Base-by-base conservation (phyloP, 2,113 vertebrate species). In the Cyanoderma ruficeps region DNA sequence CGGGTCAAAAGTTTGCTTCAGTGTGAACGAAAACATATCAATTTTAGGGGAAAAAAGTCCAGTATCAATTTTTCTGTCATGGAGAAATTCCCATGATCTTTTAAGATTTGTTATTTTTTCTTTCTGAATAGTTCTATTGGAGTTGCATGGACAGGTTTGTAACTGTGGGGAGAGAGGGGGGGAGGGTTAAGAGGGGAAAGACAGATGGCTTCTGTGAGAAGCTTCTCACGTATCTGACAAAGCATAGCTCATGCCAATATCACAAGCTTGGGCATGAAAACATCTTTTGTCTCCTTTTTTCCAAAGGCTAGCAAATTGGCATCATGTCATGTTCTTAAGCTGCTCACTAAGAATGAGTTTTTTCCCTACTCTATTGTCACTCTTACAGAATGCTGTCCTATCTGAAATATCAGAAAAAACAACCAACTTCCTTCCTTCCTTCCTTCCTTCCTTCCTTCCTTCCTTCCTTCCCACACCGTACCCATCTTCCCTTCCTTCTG, bases 141-240 rank as follows among this genome's bases (percentile, higher is more conserved):
- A 17, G 28, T 87, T 89, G 7, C 2, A 2, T 42, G 21, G 24
- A 18, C n/a, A 72, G n/a, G 10, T 44, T 77, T 53, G 6, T 57
- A 63, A n/a, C 4, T 4, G 20, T 0, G 6, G 1, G 2, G 0
- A 42, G 42, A 42, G 42, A 42, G 2, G 18, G 4, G 10, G 18
- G 7, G 10, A 8, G 10, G 8, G 3, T 12, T 30, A 7, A 22
- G 20, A 21, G 5, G 4, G 11, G 2, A 53, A 64, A 71, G 4
- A 55, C 0, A 1, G 10, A 7, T 75, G 23, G 2, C 16, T 85
- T 49, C 53, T 33, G 14, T 50, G 18, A 80, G 50, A 72, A 80
- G 35, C 3, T 49, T 80, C 21, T 49, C 42, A 56, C 19, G 7
- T 53, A 19, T 72, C 57, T 49, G 25, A 50, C 35, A 80, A 30